These are phyloP conservation scores for Plotosus lineatus DNA, from an alignment of 2,113 vertebrate genomes.

Conservation along the genomic window DNA sequence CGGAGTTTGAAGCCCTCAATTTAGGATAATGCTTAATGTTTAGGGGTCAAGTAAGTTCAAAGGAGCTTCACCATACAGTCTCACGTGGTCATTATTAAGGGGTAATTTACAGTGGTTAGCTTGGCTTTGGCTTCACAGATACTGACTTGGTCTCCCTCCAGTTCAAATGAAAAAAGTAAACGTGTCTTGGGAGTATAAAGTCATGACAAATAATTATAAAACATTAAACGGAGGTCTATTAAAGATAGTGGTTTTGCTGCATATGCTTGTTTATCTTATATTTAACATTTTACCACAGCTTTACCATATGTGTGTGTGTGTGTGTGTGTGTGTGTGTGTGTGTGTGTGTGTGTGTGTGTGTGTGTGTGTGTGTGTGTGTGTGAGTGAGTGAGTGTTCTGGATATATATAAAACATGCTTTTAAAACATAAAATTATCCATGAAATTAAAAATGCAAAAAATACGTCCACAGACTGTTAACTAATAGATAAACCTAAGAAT, in stretches of 20 bases:
- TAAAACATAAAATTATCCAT: neutral
- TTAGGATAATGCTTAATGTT: neutral
- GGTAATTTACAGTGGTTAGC: constrained; percentile 52
- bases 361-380: too few species aligned
- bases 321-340: too few species aligned
- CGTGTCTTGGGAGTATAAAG: neutral
- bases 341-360: too few species aligned
- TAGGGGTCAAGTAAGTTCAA: constrained; percentile 51
- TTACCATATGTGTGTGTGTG: too few species aligned
- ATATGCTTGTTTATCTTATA: neutral
- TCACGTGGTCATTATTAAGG: constrained; percentile 51
- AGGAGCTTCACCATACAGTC: constrained; percentile 45
- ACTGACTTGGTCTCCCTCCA: constrained; percentile 46
- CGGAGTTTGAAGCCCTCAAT: constrained; percentile 1
- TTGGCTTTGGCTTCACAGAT: constrained; percentile 51
- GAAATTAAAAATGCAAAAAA: too few species aligned
- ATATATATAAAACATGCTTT: neutral
- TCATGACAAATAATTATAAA: neutral
- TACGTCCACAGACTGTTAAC: too few species aligned
- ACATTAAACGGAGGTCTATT: neutral
- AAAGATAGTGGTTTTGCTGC: constrained; percentile 3
- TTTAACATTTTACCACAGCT: neutral
- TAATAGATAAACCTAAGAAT: neutral
- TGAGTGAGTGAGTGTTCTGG: too few species aligned
- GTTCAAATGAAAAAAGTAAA: neutral